Conservation (phyloP, 30 jellyfish, hydroid and myxozoan species). For the Nemopilema nomurai region DNA sequence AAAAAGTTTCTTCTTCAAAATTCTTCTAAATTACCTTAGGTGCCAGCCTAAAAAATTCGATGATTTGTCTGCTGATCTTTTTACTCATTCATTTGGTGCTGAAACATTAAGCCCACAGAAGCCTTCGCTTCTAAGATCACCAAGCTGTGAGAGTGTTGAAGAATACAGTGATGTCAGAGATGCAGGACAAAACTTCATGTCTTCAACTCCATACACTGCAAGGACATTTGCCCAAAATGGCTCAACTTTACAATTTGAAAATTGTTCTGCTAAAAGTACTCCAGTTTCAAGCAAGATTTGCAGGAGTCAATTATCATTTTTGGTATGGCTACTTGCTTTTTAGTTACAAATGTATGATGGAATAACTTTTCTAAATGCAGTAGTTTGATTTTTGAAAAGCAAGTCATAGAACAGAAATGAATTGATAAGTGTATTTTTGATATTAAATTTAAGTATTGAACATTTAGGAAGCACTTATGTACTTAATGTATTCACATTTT, state of each 20-base stretch:
- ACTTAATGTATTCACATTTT: no score
- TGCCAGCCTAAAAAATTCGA: not conserved
- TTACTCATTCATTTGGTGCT: not conserved
- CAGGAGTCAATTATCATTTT: constrained; percentile 16
- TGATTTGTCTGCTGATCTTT: not conserved
- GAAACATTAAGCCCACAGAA: not conserved
- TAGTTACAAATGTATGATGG: no score
- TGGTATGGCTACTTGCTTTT: not conserved
- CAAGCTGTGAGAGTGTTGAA: not conserved
- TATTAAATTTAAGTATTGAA: no score
- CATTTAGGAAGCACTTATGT: no score
- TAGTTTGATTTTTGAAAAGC: no score
- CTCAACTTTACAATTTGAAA: not conserved
- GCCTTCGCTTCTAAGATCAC: not conserved
- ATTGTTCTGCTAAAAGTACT: not conserved
- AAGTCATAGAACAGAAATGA: no score
- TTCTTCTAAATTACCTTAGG: not conserved
- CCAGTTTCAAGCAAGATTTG: not conserved
- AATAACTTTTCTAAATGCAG: not conserved
- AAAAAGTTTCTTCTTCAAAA: not conserved
- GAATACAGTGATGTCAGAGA: not conserved
- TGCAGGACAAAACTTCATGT: not conserved
- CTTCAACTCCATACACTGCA: not conserved
- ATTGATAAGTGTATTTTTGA: no score
- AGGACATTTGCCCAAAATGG: not conserved